phyloP scores from a whole-genome alignment of 2,113 vertebrate genomes.

The Conger conger region DNA sequence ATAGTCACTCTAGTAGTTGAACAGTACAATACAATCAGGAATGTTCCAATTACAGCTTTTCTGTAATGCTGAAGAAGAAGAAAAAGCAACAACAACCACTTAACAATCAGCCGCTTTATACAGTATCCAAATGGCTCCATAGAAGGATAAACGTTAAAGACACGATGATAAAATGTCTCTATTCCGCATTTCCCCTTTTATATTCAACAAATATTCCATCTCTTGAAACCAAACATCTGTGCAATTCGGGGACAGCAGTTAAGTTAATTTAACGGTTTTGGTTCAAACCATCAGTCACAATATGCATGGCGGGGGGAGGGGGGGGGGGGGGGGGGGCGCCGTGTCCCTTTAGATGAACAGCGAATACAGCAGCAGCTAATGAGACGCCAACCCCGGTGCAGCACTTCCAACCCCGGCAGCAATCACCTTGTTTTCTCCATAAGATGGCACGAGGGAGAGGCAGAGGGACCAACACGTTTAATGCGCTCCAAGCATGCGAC shows the following conservation, averaged over 20 bases:
- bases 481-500: slow-evolving; percentile 58
- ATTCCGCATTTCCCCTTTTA: not conserved
- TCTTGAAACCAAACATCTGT: slow-evolving; percentile 11
- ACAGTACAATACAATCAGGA: not conserved
- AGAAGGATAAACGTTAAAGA: not conserved
- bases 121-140: not conserved
- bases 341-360: slow-evolving; percentile 47
- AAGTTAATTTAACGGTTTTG: slow-evolving; percentile 3
- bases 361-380: slow-evolving; percentile 61
- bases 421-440: slow-evolving; percentile 68
- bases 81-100: not conserved
- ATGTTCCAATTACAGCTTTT: not conserved
- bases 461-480: slow-evolving; percentile 50
- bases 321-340: not conserved
- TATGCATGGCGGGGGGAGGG: not conserved
- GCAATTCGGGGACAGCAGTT: slow-evolving; percentile 4
- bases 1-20: not conserved
- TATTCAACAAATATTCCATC: not conserved
- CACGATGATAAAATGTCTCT: not conserved
- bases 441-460: slow-evolving; percentile 50
- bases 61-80: not conserved
- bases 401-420: slow-evolving; percentile 60
- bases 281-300: slow-evolving; percentile 6
- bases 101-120: not conserved
- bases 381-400: slow-evolving; percentile 58